A percentile compares a stretch with the other conserved stretches of the same genome.
Conservation (phyloP, 2,888 invertebrate genomes). For the Mylabris sibirica region DNA sequence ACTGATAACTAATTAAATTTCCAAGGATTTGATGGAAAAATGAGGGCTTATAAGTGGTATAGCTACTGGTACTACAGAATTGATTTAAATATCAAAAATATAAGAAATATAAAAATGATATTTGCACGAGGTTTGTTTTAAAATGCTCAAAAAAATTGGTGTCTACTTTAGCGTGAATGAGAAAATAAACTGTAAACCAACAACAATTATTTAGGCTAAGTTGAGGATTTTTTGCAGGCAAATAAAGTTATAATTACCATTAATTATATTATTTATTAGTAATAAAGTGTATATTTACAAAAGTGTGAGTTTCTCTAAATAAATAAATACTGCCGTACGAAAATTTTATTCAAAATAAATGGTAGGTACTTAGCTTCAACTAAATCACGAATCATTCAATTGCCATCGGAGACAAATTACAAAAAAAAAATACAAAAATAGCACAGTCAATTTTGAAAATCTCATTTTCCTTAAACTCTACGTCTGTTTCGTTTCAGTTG, state of each 20-base stretch:
- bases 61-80: too few relatives aligned
- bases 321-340: conserved; percentile 5
- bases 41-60: too few relatives aligned
- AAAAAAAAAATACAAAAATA: conserved; percentile 22
- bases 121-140: too few relatives aligned
- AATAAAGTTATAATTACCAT: not conserved
- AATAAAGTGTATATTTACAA: conserved; percentile 3
- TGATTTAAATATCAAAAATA: too few relatives aligned
- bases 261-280: not conserved
- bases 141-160: too few relatives aligned
- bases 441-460: not conserved
- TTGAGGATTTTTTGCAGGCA: not conserved
- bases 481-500: conserved; percentile 32
- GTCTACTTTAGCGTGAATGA: too few relatives aligned
- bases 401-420: too few relatives aligned
- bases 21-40: too few relatives aligned
- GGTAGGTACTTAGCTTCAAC: not conserved
- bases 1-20: too few relatives aligned
- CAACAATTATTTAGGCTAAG: too few relatives aligned
- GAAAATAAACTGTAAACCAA: too few relatives aligned
- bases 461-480: conserved; percentile 20
- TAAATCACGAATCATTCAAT: conserved; percentile 1
- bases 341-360: conserved; percentile 1
- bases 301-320: conserved; percentile 1
- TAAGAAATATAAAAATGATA: too few relatives aligned